These are phyloP conservation scores for Misgurnus anguillicaudatus DNA, from an alignment of 2,113 vertebrate species.

Conservation along the genomic window DNA sequence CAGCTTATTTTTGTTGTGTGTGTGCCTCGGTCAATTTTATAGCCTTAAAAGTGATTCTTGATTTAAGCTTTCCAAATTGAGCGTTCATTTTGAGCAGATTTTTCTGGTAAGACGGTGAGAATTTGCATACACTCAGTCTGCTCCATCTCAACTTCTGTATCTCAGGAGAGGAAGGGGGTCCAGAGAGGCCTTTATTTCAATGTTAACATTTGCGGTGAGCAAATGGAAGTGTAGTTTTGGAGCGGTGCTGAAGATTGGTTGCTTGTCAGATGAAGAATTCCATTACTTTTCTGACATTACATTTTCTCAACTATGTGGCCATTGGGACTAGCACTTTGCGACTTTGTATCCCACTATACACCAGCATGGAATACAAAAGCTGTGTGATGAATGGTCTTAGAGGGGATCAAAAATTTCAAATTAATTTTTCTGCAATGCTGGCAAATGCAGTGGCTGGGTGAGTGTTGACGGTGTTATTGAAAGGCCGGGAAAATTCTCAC, in stretches of 20 bases:
- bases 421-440: conserved; percentile 46
- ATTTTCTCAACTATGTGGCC: conserved; percentile 60
- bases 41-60: conserved; percentile 75
- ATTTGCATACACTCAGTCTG: conserved; percentile 71
- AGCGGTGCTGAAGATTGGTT: conserved; percentile 69
- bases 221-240: conserved; percentile 71
- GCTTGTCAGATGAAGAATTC: conserved; percentile 70
- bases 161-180: conserved; percentile 69
- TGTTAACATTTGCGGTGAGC: conserved; percentile 67
- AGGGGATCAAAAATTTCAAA: conserved; percentile 44
- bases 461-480: background rate
- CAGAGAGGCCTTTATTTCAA: conserved; percentile 72
- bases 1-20: conserved; percentile 49
- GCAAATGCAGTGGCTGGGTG: background rate
- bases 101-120: conserved; percentile 76
- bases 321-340: conserved; percentile 57
- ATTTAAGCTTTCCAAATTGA: conserved; percentile 88
- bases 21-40: conserved; percentile 59
- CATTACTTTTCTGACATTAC: conserved; percentile 76
- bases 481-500: too few species aligned
- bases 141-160: conserved; percentile 29
- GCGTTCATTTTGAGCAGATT: conserved; percentile 86
- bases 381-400: conserved; percentile 1
- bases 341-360: conserved; percentile 34
- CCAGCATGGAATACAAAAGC: conserved; percentile 50